Evolutionary conservation across 2,888 invertebrate genomes (phyloP), one percentile per base, ranked within the genome.

Genomic region (Acanthosepion lycidas): DNA sequence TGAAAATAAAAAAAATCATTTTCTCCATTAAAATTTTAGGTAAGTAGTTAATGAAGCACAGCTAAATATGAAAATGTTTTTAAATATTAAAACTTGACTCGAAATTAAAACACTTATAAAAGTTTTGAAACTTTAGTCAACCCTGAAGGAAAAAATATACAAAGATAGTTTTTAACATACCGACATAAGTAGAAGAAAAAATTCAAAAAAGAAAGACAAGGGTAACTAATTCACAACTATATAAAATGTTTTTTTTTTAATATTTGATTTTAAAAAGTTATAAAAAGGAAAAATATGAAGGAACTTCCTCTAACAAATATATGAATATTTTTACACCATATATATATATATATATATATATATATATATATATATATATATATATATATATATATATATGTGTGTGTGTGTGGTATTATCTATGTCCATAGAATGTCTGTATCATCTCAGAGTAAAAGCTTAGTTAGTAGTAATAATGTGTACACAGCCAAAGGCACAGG

Each of bases 401-500:
- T 78, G 15, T 78, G 18, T 33, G n/a, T 78, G 33, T 33, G 33
- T 78, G 33, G 1, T 6, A 6, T 59, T 59, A 59, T 59, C n/a
- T 78, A 78, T 4, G 2, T 78, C n/a, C 15, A n/a, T 33, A 78
- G n/a, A 78, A n/a, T 12, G n/a, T 78, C 78, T 78, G 78, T 15
- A 78, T 78, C 33, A 78, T 78, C 78, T 78, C 78, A 78, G 92
- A 92, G 28, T 48, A 51, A 92, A 92, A 92, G 92, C 92, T 92
- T 92, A 42, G 92, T 92, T 92, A 92, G 92, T 92, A 92, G 49
- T 92, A 48, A 92, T 48, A 33, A 51, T 92, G 92, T 92, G 92
- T 92, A 92, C 48, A 92, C 92, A 92, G 92, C 92, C 92, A 92
- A 92, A 92, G 92, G 92, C 92, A 92, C 92, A 92, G 51, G 92